phyloP scores from a whole-genome alignment of 2,888 invertebrate genomes.

The Mystacides longicornis region DNA sequence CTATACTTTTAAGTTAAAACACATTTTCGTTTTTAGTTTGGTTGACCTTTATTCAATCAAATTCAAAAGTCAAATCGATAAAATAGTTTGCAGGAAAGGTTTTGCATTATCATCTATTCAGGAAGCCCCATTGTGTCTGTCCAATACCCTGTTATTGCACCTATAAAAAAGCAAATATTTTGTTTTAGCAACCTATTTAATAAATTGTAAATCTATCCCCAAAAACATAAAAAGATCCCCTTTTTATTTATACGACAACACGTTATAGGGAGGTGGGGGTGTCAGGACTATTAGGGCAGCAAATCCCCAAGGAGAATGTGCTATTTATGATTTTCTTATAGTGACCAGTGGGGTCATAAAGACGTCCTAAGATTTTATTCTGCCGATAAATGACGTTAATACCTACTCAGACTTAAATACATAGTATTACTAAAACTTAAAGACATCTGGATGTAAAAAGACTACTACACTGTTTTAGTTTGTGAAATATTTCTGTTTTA shows the following conservation, averaged over 20 bases:
- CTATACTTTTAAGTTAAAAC: no score
- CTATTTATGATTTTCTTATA: slow-evolving; percentile 20
- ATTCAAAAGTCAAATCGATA: no score
- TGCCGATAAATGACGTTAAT: not conserved
- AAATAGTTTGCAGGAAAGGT: no score
- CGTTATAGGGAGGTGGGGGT: slow-evolving; percentile 7
- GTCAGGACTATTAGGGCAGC: slow-evolving; percentile 13
- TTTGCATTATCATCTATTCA: no score
- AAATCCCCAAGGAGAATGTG: slow-evolving; percentile 18
- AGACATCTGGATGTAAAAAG: no score
- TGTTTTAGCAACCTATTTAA: not conserved
- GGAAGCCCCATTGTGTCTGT: no score
- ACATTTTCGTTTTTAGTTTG: no score
- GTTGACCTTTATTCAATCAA: no score
- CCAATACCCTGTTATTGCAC: not conserved
- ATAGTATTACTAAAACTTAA: no score
- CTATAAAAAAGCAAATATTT: not conserved
- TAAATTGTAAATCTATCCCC: not conserved
- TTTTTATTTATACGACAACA: slow-evolving; percentile 16
- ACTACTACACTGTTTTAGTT: no score
- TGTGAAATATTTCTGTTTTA: no score
- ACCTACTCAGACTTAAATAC: no score
- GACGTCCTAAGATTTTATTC: not conserved
- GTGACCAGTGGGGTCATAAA: slow-evolving; percentile 6
- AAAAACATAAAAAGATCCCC: slow-evolving; percentile 14